Evolutionary conservation across 2,888 invertebrate species (phyloP).

Genomic region (Anticlea derivata): DNA sequence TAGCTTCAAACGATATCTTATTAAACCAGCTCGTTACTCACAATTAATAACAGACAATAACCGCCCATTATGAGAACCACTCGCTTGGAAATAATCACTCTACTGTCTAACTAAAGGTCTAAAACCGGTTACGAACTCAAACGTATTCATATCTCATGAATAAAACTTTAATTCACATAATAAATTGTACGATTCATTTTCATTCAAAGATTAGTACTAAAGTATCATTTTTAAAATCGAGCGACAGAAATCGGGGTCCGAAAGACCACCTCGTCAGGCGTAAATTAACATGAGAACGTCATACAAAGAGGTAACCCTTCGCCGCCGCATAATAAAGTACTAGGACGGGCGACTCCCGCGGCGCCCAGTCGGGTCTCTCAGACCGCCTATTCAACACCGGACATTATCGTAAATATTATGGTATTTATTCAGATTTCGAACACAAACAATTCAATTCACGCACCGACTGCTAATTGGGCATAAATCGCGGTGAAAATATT

Average conservation of each 20-base stretch:
- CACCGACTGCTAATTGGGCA: constrained; percentile 79
- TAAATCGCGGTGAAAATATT: constrained; percentile 80
- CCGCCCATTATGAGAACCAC: constrained; percentile 28
- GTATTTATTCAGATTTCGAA: constrained; percentile 80
- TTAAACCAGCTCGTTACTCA: constrained; percentile 33
- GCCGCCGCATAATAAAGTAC: constrained; percentile 69
- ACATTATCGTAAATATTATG: constrained; percentile 83
- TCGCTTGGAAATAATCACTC: constrained; percentile 35
- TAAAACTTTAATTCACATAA: constrained; percentile 50
- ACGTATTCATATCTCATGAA: constrained; percentile 39
- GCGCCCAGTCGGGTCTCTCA: constrained; percentile 52
- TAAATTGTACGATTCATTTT: constrained; percentile 55
- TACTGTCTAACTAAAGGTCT: neutral
- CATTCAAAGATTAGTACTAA: constrained; percentile 75
- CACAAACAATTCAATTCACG: constrained; percentile 83
- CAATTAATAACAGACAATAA: constrained; percentile 33
- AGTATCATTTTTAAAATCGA: constrained; percentile 70
- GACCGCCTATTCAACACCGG: constrained; percentile 69
- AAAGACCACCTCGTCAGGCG: constrained; percentile 76
- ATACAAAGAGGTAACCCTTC: constrained; percentile 79
- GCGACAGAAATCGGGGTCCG: constrained; percentile 43
- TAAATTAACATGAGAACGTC: constrained; percentile 76
- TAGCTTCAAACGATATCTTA: constrained; percentile 31
- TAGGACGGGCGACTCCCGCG: constrained; percentile 56
- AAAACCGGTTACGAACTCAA: constrained; percentile 17